Base-by-base conservation (phyloP, 1,140 invertebrate genomes). In the Papilio polyxenes region DNA sequence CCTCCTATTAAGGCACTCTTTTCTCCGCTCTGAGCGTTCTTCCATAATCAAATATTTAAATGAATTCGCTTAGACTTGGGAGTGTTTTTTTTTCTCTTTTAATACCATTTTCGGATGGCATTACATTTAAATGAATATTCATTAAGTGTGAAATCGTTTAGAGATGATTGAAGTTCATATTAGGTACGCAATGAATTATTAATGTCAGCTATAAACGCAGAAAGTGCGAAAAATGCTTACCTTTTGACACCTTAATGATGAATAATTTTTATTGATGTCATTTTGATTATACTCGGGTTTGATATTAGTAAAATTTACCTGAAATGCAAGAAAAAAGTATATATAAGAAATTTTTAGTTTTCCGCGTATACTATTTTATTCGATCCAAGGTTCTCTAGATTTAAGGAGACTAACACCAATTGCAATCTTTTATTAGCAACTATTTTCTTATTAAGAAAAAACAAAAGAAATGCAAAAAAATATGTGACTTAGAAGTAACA, bases 91-190 rank as follows among this genome's bases (percentile, higher is more conserved):
- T 92, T 91, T 80, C 83, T 88, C 88, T 87, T 88, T 86, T 92
- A 91, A 92, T 92, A 88, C 89, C 90, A 92, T 92, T 92, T 92
- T 89, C 85, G 89, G 89, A 87, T 89, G 89, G 89, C 89, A 93
- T 92, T 93, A 92, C 92, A 90, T 86, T 86, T 89, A 92, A 93
- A 92, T 93, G 92, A 93, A 93, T 93, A 93, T 93, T 93, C 92
- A 93, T 93, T 92, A 84, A 86, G 85, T 88, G 89, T 85, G 85
- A 92, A 93, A 93, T 93, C 92, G 92, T 89, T 93, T 93, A 93
- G 92, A 91, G 90, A 92, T 92, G 89, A 93, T 92, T 90, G 89
- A 88, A 90, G 89, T 91, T 92, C 90, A 91, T 92, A 93, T 93
- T 92, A 91, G 87, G 88, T 84, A 87, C 84, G 84, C 83, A 86